Evolutionary conservation across 2,797 vertebrate genomes (phyloP).

Genomic region (Cirrhinus mrigala): DNA sequence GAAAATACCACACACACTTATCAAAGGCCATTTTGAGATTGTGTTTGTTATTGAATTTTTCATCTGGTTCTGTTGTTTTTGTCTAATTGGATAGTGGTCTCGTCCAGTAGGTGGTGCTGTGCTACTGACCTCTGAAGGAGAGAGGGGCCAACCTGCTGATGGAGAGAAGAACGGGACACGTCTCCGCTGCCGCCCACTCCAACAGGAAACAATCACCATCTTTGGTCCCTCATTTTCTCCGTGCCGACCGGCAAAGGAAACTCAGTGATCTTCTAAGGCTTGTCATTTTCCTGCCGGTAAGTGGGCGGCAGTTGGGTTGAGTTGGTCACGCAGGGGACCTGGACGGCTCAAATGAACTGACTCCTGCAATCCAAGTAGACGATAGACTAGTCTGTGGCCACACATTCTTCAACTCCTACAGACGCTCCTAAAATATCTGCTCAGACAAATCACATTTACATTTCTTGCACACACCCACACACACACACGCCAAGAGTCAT

Average conservation of each 20-base stretch:
- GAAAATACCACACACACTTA: not conserved
- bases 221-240: constrained; percentile 67
- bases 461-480: not conserved
- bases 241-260: constrained; percentile 65
- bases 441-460: constrained; percentile 42
- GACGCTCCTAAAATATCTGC: constrained; percentile 78
- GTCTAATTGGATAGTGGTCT: not conserved
- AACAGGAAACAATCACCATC: constrained; percentile 72
- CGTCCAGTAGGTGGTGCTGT: constrained; percentile 75
- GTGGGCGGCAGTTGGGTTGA: constrained; percentile 79
- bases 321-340: constrained; percentile 78
- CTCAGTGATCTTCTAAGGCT: constrained; percentile 68
- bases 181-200: constrained; percentile 67
- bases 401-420: constrained; percentile 82
- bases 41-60: not conserved
- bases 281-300: constrained; percentile 79
- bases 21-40: not conserved
- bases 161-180: constrained; percentile 68
- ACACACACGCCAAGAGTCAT: not conserved
- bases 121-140: constrained; percentile 47
- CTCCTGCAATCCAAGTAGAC: constrained; percentile 70
- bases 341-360: constrained; percentile 69
- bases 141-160: constrained; percentile 65
- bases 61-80: not conserved
- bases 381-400: constrained; percentile 74